Evolutionary conservation across 64 coral and sea anemone species (phyloP).

Genomic region (Trachythela sp.): DNA sequence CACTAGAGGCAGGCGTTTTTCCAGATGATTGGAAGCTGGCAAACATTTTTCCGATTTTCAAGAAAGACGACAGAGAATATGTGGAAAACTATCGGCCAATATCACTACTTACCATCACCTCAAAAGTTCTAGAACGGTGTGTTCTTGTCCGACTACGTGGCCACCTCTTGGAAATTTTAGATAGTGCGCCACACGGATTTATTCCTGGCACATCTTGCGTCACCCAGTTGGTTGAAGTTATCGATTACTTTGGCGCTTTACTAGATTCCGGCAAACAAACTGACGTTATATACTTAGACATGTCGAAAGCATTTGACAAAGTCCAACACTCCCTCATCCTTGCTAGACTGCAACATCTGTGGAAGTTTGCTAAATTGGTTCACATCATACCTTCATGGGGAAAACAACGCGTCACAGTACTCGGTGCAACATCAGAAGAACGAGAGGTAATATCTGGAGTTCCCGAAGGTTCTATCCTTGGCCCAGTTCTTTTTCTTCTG

Average conservation of each 20-base stretch:
- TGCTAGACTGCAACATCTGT: constrained; percentile 15
- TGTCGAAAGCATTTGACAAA: constrained; percentile 55
- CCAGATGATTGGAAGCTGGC: no score
- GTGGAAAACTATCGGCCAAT: no score
- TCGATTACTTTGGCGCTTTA: constrained; percentile 22
- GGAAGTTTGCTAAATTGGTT: constrained; percentile 31
- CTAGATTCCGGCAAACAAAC: constrained; percentile 35
- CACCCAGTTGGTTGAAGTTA: constrained; percentile 34
- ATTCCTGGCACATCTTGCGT: constrained; percentile 40
- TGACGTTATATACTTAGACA: no score
- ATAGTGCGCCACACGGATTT: neutral
- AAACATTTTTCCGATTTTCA: no score
- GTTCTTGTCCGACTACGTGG: neutral
- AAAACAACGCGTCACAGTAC: constrained; percentile 2
- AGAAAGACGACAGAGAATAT: no score
- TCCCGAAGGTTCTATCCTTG: constrained; percentile 27
- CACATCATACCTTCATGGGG: constrained; percentile 26
- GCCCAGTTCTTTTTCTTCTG: neutral
- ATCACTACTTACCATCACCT: no score
- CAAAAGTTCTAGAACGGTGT: no score
- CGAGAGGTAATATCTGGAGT: neutral
- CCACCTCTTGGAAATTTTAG: neutral
- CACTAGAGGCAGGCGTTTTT: neutral
- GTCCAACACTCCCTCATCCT: constrained; percentile 1
- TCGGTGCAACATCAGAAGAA: neutral